These are phyloP conservation scores for Fundulus diaphanus DNA, from an alignment of 2,797 vertebrate genomes.

Conservation along the genomic window DNA sequence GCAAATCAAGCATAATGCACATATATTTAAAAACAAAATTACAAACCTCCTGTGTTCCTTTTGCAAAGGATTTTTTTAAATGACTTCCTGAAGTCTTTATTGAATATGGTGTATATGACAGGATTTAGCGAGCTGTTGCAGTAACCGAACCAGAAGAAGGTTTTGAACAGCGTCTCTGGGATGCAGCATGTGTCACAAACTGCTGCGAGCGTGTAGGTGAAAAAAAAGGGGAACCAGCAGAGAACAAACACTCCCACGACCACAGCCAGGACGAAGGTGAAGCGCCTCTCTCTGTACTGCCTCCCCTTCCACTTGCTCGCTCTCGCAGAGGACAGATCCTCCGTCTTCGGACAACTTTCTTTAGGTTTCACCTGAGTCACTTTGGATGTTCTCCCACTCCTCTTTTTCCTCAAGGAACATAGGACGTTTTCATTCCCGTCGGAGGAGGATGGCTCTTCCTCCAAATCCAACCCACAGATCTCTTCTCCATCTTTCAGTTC, in stretches of 20 bases:
- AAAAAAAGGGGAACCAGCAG: slow-evolving; percentile 98
- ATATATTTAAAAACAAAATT: slow-evolving; percentile 20
- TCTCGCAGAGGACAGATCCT: slow-evolving; percentile 75
- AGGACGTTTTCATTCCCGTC: slow-evolving; percentile 81
- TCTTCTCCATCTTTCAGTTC: slow-evolving; percentile 56
- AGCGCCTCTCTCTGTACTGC: slow-evolving; percentile 91
- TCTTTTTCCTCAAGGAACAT: slow-evolving; percentile 76
- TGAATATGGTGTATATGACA: slow-evolving; percentile 95
- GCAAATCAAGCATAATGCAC: slow-evolving; percentile 20
- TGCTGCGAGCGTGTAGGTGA: slow-evolving; percentile 90
- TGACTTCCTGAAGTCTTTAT: slow-evolving; percentile 91
- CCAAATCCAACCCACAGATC: slow-evolving; percentile 81
- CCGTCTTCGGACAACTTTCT: slow-evolving; percentile 77
- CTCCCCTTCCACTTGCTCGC: slow-evolving; percentile 86
- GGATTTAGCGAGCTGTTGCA: slow-evolving; percentile 96
- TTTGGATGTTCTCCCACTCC: slow-evolving; percentile 77
- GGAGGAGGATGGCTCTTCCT: slow-evolving; percentile 91
- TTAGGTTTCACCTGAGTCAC: slow-evolving; percentile 84
- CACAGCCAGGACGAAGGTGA: slow-evolving; percentile 94
- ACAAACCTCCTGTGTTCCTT: slow-evolving; percentile 75
- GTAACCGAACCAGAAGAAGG: slow-evolving; percentile 97
- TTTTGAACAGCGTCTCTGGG: slow-evolving; percentile 88
- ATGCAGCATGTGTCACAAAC: slow-evolving; percentile 83
- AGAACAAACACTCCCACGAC: slow-evolving; percentile 95
- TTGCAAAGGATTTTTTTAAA: slow-evolving; percentile 94